Percentiles rank a stretch among this genome's conserved stretches.
Evolutionary conservation across 2,888 invertebrate genomes (phyloP).

Genomic region (Pyrocoelia pectoralis): DNA sequence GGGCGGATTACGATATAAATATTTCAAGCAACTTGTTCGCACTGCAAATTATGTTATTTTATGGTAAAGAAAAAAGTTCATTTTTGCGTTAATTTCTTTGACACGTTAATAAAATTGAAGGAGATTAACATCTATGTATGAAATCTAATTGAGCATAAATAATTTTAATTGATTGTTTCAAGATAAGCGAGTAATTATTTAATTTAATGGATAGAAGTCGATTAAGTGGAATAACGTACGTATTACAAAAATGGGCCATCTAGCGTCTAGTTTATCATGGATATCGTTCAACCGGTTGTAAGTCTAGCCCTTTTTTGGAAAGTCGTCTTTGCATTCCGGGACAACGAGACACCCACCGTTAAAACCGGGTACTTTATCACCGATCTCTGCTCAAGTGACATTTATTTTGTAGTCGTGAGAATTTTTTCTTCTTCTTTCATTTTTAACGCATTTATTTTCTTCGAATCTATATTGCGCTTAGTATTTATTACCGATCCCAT

Average conservation of each 20-base stretch:
- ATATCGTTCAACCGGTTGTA: slow-evolving; percentile 37
- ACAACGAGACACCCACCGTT: slow-evolving; percentile 39
- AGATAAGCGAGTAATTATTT: slow-evolving; percentile 20
- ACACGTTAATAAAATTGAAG: slow-evolving; percentile 5
- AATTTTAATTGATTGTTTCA: slow-evolving; percentile 8
- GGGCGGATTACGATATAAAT: neutral
- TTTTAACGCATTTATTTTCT: slow-evolving; percentile 22
- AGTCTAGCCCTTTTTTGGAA: slow-evolving; percentile 39
- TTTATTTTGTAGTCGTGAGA: slow-evolving; percentile 38
- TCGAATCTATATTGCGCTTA: slow-evolving; percentile 10
- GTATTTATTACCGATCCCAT: neutral
- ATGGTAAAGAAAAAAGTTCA: neutral
- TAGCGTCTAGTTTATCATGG: slow-evolving; percentile 22
- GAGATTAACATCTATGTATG: slow-evolving; percentile 18
- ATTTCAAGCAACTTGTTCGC: slow-evolving; percentile 14
- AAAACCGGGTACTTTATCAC: slow-evolving; percentile 38
- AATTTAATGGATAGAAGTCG: slow-evolving; percentile 16
- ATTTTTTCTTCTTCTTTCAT: slow-evolving; percentile 26
- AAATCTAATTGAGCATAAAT: slow-evolving; percentile 21
- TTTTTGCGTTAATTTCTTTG: slow-evolving; percentile 8
- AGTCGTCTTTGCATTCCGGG: slow-evolving; percentile 40
- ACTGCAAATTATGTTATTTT: neutral
- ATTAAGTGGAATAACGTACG: neutral
- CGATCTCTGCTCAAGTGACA: slow-evolving; percentile 35
- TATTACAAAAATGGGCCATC: slow-evolving; percentile 4